phyloP scores from a whole-genome alignment of 1,140 invertebrate species.

The Sycophaga agraensis region DNA sequence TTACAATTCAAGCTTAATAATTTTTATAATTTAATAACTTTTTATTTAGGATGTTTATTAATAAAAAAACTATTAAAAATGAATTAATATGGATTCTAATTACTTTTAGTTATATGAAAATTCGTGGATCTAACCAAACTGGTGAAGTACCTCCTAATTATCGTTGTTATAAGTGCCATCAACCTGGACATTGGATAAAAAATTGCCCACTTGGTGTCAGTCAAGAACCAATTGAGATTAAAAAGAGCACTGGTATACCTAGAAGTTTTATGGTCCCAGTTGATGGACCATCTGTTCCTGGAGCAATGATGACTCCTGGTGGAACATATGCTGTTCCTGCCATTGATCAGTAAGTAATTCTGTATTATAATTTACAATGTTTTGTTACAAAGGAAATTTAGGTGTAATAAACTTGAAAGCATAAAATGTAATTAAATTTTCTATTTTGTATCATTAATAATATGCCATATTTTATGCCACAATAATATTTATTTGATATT shows the following conservation, averaged over 20 bases:
- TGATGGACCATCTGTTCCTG: conserved; percentile 83
- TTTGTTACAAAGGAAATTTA: too few species aligned
- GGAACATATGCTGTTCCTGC: conserved; percentile 89
- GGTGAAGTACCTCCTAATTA: conserved; percentile 88
- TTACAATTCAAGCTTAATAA: neutral
- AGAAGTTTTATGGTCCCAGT: conserved; percentile 93
- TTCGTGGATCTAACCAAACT: conserved; percentile 80
- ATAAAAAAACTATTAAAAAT: neutral
- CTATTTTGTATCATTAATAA: too few species aligned
- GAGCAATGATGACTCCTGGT: conserved; percentile 90
- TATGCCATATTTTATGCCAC: too few species aligned
- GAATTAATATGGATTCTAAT: neutral
- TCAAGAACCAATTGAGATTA: conserved; percentile 76
- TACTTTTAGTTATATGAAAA: conserved; percentile 77
- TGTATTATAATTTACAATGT: too few species aligned
- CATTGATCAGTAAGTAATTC: conserved; percentile 80
- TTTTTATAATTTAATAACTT: neutral
- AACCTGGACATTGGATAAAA: conserved; percentile 94
- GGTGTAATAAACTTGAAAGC: conserved; percentile 26
- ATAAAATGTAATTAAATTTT: neutral
- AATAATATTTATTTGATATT: too few species aligned
- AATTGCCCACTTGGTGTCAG: conserved; percentile 77
- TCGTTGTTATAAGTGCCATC: conserved; percentile 89
- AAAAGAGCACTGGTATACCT: conserved; percentile 96
- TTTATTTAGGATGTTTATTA: neutral